A percentile compares a stretch with the other conserved stretches of the same genome.
phyloP scores from a whole-genome alignment of 1,140 invertebrate genomes.

The Drosophila suzukii region DNA sequence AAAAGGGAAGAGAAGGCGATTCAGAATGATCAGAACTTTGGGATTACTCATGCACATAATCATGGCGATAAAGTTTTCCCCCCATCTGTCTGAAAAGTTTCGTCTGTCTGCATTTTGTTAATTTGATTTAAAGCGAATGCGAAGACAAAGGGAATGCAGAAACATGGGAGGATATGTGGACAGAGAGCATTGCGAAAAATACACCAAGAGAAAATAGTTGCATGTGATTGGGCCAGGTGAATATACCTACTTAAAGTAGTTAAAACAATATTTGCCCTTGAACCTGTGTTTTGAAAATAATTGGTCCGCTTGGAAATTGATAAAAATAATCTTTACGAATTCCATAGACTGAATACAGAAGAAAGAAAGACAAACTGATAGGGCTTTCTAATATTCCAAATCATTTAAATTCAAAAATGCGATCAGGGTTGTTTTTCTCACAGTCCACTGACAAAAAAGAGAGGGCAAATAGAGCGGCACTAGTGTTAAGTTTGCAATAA shows the following conservation, averaged over 20 bases:
- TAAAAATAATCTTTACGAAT: not conserved
- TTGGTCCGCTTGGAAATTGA: not conserved
- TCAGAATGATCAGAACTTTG: constrained; percentile 17
- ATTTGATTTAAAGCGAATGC: constrained; percentile 60
- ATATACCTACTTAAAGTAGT: not conserved
- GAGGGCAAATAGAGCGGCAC: constrained; percentile 17
- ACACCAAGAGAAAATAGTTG: constrained; percentile 9
- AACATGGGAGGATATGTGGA: constrained; percentile 7
- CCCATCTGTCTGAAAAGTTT: constrained; percentile 23
- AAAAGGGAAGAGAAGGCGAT: constrained; percentile 10
- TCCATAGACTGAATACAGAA: not conserved
- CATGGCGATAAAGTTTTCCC: constrained; percentile 10
- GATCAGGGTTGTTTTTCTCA: constrained; percentile 3
- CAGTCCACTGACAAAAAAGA: not conserved
- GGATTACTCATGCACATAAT: constrained; percentile 31
- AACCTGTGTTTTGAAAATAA: not conserved
- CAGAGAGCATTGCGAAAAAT: constrained; percentile 16
- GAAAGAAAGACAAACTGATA: no score
- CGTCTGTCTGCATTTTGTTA: constrained; percentile 34
- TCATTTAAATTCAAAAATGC: not conserved
- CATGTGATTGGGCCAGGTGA: no score
- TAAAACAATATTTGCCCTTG: not conserved
- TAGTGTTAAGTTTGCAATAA: constrained; percentile 36
- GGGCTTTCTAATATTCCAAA: no score
- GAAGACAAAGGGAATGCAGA: constrained; percentile 40